These are phyloP conservation scores for Ptychochromis oligacanthus DNA, from an alignment of 2,113 vertebrate species.

Conservation along the genomic window DNA sequence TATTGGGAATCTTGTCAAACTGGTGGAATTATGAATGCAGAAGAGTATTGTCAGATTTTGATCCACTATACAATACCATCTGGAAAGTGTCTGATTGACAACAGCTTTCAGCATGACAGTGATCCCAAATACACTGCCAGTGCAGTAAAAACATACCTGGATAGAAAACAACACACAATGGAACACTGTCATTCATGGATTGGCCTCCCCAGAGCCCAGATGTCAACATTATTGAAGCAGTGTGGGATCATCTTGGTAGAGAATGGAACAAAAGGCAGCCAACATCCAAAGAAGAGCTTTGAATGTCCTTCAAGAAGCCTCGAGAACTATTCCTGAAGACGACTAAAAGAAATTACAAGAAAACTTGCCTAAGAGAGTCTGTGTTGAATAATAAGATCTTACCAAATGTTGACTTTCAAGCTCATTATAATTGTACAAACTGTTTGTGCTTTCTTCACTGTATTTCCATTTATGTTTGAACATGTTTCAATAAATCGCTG, in stretches of 20 bases:
- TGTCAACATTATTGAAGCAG: background rate
- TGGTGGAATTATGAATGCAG: background rate
- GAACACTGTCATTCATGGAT: background rate
- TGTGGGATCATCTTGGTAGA: background rate
- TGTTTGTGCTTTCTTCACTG: background rate
- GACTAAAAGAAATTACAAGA: background rate
- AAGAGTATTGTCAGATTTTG: background rate
- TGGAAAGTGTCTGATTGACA: too few relatives aligned
- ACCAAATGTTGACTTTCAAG: background rate
- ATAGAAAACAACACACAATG: background rate
- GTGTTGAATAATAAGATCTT: background rate
- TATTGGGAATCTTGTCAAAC: background rate
- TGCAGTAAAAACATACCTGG: too few relatives aligned
- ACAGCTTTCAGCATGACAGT: too few relatives aligned
- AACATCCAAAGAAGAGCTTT: background rate
- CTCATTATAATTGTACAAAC: background rate
- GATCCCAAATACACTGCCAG: too few relatives aligned
- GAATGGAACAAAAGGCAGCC: background rate
- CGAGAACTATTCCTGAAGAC: background rate
- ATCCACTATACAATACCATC: background rate
- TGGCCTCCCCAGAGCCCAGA: background rate
- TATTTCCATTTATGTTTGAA: background rate
- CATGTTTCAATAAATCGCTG: background rate
- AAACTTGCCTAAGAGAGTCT: background rate
- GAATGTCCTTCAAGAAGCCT: background rate